Evolutionary conservation across 2,888 invertebrate species (phyloP), one percentile per base, ranked within the genome.

Genomic region (Volucella inanis): DNA sequence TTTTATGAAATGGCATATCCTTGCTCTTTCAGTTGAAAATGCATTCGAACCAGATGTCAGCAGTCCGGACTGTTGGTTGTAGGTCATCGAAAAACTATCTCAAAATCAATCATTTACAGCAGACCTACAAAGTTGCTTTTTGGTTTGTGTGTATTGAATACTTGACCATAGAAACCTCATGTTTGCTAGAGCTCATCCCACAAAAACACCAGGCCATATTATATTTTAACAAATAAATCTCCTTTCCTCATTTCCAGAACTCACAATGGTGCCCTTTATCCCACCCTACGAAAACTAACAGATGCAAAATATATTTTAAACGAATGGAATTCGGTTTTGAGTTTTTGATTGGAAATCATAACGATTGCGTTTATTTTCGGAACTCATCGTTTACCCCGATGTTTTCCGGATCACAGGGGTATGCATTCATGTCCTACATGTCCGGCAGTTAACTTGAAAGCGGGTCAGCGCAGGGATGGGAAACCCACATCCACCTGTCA

Each of bases 281-380:
- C 9, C 18, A 10, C 39, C 12, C 45, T 39, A 49, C 50, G 8
- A 45, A 45, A 49, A 55, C 49, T 61, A 43, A 31, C 10, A n/a
- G 49, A 65, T 76, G 61, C 43, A 47, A 72, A 78, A 67, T 83
- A 55, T 72, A 79, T 83, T 74, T 68, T 64, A 64, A 31, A 64
- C 39, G 54, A 78, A 68, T 74, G 45, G 78, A 54, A 72, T 82
- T 82, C 57, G 62, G 74, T 83, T 83, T 72, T 79, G 62, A 68
- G 79, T 83, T 72, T 79, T 70, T 68, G 83, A 83, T 83, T 83
- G 83, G 62, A 83, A 79, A 68, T 79, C 83, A 79, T 83, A 79
- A 74, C 64, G 83, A 74, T 79, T 83, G 74, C 67, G 83, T 79
- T 83, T 83, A 57, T 83, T 79, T 74, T 79, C 55, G 41, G n/a